These are phyloP conservation scores for Drosophila willistoni DNA, from an alignment of 1,140 invertebrate genomes.

Conservation along the genomic window DNA sequence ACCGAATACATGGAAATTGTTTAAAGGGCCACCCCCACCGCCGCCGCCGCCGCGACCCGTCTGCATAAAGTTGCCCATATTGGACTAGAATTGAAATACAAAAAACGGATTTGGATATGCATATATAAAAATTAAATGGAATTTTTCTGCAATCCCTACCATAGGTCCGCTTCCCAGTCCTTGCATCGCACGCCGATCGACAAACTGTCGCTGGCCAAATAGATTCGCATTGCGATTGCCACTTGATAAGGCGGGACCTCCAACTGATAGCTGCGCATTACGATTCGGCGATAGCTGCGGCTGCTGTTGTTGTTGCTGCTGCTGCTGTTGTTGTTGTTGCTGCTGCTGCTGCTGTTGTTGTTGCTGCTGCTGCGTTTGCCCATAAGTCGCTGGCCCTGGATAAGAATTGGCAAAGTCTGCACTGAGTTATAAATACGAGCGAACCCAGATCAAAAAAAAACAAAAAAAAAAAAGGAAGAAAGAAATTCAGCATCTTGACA, in stretches of 20 bases:
- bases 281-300: conserved; percentile 87
- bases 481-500: neutral
- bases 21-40: conserved; percentile 83
- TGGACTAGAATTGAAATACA: conserved; percentile 60
- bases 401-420: conserved; percentile 68
- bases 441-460: neutral
- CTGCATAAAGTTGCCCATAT: conserved; percentile 83
- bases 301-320: conserved; percentile 85
- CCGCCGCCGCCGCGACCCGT: conserved; percentile 85
- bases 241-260: conserved; percentile 84
- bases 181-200: conserved; percentile 90
- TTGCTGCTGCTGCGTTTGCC: conserved; percentile 84
- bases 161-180: conserved; percentile 76
- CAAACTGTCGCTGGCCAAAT: conserved; percentile 88
- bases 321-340: conserved; percentile 84
- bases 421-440: conserved; percentile 7
- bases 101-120: neutral
- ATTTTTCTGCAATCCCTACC: conserved; percentile 47
- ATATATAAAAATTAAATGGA: neutral
- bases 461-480: no score
- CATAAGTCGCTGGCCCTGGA: conserved; percentile 82
- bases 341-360: conserved; percentile 84
- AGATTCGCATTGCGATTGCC: conserved; percentile 86
- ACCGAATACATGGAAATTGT: conserved; percentile 91
- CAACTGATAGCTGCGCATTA: conserved; percentile 83